A percentile compares a stretch with the other conserved stretches of the same genome.
Conservation (phyloP, 2,797 vertebrate genomes). For the Muraenolepis orangiensis region DNA sequence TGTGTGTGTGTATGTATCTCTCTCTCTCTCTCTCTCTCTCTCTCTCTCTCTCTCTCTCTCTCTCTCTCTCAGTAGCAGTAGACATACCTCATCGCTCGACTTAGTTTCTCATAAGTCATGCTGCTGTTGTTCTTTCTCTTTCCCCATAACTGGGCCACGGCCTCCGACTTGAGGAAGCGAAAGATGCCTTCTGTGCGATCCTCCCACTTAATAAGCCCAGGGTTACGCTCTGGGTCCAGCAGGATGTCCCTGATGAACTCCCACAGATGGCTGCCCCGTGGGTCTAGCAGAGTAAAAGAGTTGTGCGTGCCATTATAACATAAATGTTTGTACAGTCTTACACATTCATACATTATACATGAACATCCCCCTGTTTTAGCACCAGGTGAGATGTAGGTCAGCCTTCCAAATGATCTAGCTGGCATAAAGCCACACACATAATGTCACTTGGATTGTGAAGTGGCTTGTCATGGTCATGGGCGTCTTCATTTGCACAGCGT, state of each 20-base stretch:
- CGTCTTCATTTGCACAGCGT: neutral
- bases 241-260: constrained; percentile 98
- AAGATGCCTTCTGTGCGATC: constrained; percentile 92
- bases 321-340: neutral
- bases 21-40: no score
- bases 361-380: no score
- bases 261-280: constrained; percentile 93
- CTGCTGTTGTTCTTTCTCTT: constrained; percentile 99
- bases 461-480: no score
- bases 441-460: no score
- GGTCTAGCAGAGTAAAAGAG: constrained; percentile 67
- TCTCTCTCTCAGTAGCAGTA: no score
- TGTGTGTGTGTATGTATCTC: no score
- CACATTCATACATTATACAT: neutral
- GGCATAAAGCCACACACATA: no score
- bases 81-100: constrained; percentile 92
- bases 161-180: constrained; percentile 95
- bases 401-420: no score
- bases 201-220: constrained; percentile 97
- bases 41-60: no score
- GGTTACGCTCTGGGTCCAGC: constrained; percentile 91
- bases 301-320: neutral
- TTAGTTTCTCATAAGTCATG: constrained; percentile 99
- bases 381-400: no score
- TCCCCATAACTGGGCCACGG: constrained; percentile 96